These are phyloP conservation scores for Phylloscopus whistleri DNA, from an alignment of 2,113 vertebrate species.

Conservation along the genomic window DNA sequence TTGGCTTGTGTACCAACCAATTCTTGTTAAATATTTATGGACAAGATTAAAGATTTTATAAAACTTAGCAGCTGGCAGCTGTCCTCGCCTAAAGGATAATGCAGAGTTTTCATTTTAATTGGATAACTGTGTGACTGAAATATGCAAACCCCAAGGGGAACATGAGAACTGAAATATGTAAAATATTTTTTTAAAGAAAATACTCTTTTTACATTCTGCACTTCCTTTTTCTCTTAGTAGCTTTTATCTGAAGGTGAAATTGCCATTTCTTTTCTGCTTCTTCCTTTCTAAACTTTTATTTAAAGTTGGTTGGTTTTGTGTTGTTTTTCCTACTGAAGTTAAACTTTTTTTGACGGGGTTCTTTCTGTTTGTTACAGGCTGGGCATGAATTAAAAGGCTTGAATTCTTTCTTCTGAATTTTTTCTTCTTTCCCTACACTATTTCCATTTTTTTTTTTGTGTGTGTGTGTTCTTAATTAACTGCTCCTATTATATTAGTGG, in stretches of 20 bases:
- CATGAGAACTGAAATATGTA: conserved; percentile 68
- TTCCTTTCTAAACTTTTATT: background rate
- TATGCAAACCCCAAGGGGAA: conserved; percentile 72
- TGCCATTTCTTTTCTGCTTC: background rate
- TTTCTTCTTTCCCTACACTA: background rate
- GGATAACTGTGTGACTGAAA: conserved; percentile 77
- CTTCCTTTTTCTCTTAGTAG: conserved; percentile 45
- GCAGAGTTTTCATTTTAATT: conserved; percentile 80
- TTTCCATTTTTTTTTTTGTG: background rate
- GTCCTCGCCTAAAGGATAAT: conserved; percentile 77
- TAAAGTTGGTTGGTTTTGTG: background rate
- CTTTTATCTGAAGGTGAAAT: conserved; percentile 59
- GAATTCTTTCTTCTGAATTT: background rate
- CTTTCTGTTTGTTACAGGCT: background rate
- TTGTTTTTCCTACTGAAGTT: background rate
- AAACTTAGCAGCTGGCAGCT: conserved; percentile 79
- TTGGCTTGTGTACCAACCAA: conserved; percentile 75
- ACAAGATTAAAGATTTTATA: conserved; percentile 81
- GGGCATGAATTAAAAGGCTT: background rate
- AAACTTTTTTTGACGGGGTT: background rate
- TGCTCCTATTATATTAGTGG: background rate
- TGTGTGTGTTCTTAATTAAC: background rate
- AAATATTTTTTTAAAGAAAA: conserved; percentile 69
- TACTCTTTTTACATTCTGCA: conserved; percentile 43
- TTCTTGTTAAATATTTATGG: conserved; percentile 84